Conservation (phyloP, 1,140 invertebrate genomes). For the Listronotus oregonensis region DNA sequence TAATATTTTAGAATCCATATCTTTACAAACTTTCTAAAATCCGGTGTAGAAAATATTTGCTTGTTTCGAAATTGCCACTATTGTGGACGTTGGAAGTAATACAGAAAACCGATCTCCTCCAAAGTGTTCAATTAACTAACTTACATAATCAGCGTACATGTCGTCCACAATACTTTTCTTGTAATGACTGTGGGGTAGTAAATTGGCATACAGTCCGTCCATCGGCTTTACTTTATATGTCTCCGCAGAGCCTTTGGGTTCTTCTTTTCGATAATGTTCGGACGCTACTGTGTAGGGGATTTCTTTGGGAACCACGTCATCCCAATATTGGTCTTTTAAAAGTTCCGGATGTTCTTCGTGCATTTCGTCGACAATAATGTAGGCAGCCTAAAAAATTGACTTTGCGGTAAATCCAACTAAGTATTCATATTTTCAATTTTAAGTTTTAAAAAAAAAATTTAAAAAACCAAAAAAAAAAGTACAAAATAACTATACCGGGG, state of each 20-base stretch:
- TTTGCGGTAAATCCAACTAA: too few species aligned
- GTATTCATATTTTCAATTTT: too few species aligned
- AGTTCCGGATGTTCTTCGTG: slow-evolving; percentile 87
- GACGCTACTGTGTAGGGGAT: slow-evolving; percentile 85
- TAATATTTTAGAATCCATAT: too few species aligned
- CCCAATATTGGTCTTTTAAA: slow-evolving; percentile 89
- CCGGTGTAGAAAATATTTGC: too few species aligned
- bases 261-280: slow-evolving; percentile 77
- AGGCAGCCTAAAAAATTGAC: slow-evolving; percentile 69
- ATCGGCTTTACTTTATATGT: slow-evolving; percentile 82
- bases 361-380: slow-evolving; percentile 92
- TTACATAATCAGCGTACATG: slow-evolving; percentile 85
- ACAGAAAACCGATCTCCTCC: too few species aligned
- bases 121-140: slow-evolving; percentile 48
- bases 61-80: too few species aligned
- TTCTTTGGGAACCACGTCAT: slow-evolving; percentile 86
- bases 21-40: too few species aligned
- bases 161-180: slow-evolving; percentile 69
- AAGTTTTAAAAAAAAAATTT: too few species aligned
- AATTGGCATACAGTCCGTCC: slow-evolving; percentile 80
- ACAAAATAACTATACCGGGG: too few species aligned
- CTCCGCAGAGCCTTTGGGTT: slow-evolving; percentile 83
- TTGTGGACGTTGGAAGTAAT: too few species aligned
- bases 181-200: slow-evolving; percentile 56
- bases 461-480: too few species aligned